Conservation (phyloP, 2,888 invertebrate species). For the Agrotis ipsilon region DNA sequence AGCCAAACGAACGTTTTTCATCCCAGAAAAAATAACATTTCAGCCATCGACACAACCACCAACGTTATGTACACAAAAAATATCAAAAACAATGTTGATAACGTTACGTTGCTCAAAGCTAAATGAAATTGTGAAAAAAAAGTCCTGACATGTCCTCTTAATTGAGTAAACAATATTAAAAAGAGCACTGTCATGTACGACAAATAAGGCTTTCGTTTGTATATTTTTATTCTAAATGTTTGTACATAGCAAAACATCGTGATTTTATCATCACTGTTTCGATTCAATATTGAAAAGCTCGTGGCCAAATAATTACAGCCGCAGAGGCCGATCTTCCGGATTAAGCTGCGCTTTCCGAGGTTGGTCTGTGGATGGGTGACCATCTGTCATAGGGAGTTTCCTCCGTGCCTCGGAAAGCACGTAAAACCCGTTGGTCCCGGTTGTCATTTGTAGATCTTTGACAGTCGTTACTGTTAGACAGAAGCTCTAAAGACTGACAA, state of each 20-base stretch:
- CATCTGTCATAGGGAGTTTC: too few species aligned
- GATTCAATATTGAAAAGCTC: too few species aligned
- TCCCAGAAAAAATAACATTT: conserved; percentile 2
- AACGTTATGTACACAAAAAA: conserved; percentile 48
- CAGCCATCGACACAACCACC: conserved; percentile 10
- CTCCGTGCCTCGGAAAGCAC: too few species aligned
- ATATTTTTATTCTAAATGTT: neutral
- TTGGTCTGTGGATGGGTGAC: too few species aligned
- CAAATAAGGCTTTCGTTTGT: neutral
- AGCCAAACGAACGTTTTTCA: neutral
- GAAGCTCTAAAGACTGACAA: too few species aligned
- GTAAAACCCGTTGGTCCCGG: too few species aligned
- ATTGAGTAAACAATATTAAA: conserved; percentile 50
- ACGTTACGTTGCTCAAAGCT: conserved; percentile 27
- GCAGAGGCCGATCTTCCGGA: too few species aligned
- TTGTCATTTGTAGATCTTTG: too few species aligned
- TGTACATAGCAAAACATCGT: neutral
- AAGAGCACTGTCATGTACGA: conserved; percentile 16
- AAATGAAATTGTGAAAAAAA: conserved; percentile 41
- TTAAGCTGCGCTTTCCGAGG: too few species aligned
- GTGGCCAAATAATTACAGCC: too few species aligned
- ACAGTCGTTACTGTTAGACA: too few species aligned
- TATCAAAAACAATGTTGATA: conserved; percentile 24
- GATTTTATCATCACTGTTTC: too few species aligned
- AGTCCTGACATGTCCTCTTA: conserved; percentile 29